Conservation (phyloP, 2,888 invertebrate species). For the Entomobrya multifasciata region DNA sequence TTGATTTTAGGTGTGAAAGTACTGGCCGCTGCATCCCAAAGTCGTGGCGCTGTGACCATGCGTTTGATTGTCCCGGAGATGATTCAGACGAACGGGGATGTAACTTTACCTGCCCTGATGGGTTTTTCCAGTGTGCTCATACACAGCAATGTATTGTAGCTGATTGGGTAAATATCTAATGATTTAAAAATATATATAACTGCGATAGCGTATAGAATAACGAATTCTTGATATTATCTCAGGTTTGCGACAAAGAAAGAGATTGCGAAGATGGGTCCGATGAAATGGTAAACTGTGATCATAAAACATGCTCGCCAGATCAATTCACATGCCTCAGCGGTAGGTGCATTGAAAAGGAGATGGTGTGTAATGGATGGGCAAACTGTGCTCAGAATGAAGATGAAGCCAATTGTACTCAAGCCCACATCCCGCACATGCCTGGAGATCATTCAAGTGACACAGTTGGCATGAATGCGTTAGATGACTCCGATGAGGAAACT, state of each 20-base stretch:
- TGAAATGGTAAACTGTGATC: conserved; percentile 80
- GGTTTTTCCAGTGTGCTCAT: conserved; percentile 70
- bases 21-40: conserved; percentile 81
- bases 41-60: conserved; percentile 82
- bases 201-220: too few relatives aligned
- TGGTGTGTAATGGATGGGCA: conserved; percentile 79
- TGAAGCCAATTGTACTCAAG: conserved; percentile 56
- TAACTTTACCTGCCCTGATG: conserved; percentile 69
- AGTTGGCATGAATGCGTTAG: background rate
- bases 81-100: conserved; percentile 82
- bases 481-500: background rate
- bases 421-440: background rate
- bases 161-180: conserved; percentile 77
- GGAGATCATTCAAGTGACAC: background rate
- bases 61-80: conserved; percentile 78
- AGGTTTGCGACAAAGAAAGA: conserved; percentile 83
- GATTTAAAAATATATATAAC: too few relatives aligned
- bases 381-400: conserved; percentile 75
- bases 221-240: too few relatives aligned
- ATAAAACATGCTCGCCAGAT: conserved; percentile 80
- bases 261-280: conserved; percentile 83
- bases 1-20: conserved; percentile 81
- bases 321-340: conserved; percentile 85
- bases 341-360: conserved; percentile 80
- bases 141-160: conserved; percentile 44